Evolutionary conservation across 2,113 vertebrate species (phyloP).

Genomic region (Pandion haliaetus): DNA sequence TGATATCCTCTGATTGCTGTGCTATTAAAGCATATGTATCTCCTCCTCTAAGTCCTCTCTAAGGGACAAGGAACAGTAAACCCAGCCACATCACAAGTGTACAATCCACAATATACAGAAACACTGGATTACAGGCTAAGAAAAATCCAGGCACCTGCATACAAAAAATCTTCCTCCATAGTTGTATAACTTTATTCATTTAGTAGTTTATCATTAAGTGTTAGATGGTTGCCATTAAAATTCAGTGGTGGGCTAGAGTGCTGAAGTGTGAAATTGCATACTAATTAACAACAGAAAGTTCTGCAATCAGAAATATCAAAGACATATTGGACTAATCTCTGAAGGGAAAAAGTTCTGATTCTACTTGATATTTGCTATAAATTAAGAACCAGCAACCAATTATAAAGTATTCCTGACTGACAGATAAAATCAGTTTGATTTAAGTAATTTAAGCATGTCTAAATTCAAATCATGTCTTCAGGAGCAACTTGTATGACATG

Average conservation of each 20-base stretch:
- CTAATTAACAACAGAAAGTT: not conserved
- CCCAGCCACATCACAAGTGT: not conserved
- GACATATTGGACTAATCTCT: not conserved
- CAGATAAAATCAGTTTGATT: slow-evolving; percentile 9
- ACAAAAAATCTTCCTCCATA: not conserved
- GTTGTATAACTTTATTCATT: not conserved
- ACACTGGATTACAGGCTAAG: not conserved
- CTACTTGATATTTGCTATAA: slow-evolving; percentile 16
- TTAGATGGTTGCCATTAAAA: not conserved
- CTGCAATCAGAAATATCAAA: slow-evolving; percentile 22
- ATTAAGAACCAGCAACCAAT: not conserved
- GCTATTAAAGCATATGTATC: not conserved
- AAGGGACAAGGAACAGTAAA: not conserved
- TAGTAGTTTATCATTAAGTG: not conserved
- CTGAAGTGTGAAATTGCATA: not conserved
- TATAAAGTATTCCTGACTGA: not conserved
- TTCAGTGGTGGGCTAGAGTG: not conserved
- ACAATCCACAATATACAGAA: not conserved
- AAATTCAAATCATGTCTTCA: not conserved
- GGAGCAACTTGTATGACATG: not conserved
- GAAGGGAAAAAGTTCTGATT: not conserved
- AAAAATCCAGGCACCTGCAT: not conserved
- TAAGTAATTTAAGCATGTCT: not conserved
- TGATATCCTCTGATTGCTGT: not conserved
- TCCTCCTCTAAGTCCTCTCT: not conserved